A percentile compares a stretch with the other conserved stretches of the same genome.
phyloP scores from a whole-genome alignment of 2,113 vertebrate species.

The Leucoraja erinaceus region DNA sequence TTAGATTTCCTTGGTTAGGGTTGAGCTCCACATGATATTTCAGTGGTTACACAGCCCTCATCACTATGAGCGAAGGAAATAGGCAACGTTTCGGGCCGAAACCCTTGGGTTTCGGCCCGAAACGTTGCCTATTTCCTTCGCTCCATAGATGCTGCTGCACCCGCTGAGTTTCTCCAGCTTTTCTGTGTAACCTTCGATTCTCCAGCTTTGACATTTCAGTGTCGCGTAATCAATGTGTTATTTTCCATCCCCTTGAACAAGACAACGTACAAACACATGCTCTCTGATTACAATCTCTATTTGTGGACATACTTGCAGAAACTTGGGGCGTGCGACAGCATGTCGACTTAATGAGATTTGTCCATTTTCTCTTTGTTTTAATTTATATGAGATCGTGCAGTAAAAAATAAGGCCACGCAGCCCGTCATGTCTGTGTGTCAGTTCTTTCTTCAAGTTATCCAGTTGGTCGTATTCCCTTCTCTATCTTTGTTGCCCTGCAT shows the following conservation, averaged over 20 bases:
- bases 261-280: neutral
- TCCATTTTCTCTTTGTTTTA: neutral
- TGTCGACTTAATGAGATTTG: neutral
- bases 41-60: too few relatives aligned
- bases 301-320: neutral
- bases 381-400: neutral
- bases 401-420: too few relatives aligned
- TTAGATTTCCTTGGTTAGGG: neutral
- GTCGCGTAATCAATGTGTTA: neutral
- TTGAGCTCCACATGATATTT: neutral
- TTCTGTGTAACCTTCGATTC: too few relatives aligned
- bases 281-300: neutral
- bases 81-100: too few relatives aligned
- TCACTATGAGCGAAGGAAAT: neutral
- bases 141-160: too few relatives aligned
- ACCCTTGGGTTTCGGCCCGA: too few relatives aligned
- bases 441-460: too few relatives aligned
- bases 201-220: neutral
- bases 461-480: too few relatives aligned
- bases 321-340: neutral
- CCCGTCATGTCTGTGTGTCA: too few relatives aligned
- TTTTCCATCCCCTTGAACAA: neutral
- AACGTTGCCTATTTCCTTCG: too few relatives aligned
- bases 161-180: too few relatives aligned
- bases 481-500: too few relatives aligned